Base-by-base conservation (phyloP, 2,797 vertebrate genomes). In the Leptodactylus fallax region DNA sequence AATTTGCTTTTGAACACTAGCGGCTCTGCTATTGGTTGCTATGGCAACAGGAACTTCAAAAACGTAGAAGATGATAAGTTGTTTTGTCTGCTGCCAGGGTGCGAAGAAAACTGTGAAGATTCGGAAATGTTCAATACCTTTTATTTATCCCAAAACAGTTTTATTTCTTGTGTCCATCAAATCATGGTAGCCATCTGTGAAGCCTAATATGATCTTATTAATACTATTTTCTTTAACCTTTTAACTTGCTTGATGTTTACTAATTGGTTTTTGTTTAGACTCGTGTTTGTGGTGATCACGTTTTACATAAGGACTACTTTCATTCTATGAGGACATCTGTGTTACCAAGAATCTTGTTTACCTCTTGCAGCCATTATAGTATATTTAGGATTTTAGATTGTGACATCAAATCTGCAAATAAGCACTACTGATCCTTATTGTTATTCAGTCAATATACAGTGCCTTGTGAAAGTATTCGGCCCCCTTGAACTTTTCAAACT, bases 41-140 rank as follows among this genome's bases (percentile, higher is more conserved):
- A 77, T 53, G 49, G 74, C 19, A 77, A 77, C 49, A 53, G 19
- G 49, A 77, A 77, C 71, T 74, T 77, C 10, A 77, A 77, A 77
- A 77, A 77, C 21, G 72, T 77, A 77, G 21, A 74, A 49, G 16
- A 47, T 77, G 21, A 51, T 49, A 77, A 14, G 74, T 77, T 77
- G 72, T 77, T 77, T 77, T 77, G 74, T 53, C 49, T 77, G 49
- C n/a, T 77, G 74, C 74, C n/a, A 23, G 21, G 49, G 49, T 72
- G 45, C 21, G n/a, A 77, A 77, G 74, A 53, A 53, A 53, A 77
- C 11, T 53, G 10, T 0, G 17, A 53, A 6, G n/a, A 53, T 51
- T 51, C 7, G 13, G 21, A 77, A 51, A 51, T n/a, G 19, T 77
- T 53, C 1, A 47, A 72, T 49, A 72, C 8, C 9, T 47, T 72